Evolutionary conservation across 2,888 invertebrate species (phyloP).

Genomic region (Xylocampa areola): DNA sequence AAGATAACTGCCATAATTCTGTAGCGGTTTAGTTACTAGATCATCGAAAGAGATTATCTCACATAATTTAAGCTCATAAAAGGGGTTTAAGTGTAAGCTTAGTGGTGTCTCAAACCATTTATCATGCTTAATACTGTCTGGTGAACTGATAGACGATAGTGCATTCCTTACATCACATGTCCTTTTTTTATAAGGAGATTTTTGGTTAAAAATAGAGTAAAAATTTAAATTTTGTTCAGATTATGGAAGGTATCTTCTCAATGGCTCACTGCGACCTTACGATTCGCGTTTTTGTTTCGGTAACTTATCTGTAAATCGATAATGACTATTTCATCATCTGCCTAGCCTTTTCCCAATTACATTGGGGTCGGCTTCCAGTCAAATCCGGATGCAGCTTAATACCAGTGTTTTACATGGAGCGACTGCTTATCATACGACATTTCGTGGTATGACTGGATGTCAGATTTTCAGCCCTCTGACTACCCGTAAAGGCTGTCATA

Average conservation of each 20-base stretch:
- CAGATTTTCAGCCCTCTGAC: no score
- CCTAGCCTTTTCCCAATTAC: no score
- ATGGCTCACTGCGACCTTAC: no score
- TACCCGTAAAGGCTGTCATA: no score
- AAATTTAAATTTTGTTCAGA: neutral
- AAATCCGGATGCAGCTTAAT: no score
- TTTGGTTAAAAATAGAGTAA: slow-evolving; percentile 8
- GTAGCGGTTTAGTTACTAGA: slow-evolving; percentile 18
- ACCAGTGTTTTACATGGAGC: no score
- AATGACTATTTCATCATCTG: no score
- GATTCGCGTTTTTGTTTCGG: no score
- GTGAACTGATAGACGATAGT: slow-evolving; percentile 4
- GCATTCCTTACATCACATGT: slow-evolving; percentile 33
- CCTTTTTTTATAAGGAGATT: neutral
- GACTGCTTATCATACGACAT: no score
- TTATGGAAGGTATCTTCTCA: neutral
- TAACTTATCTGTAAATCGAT: no score
- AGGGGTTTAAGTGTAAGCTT: slow-evolving; percentile 36
- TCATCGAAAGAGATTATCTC: slow-evolving; percentile 20
- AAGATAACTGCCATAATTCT: slow-evolving; percentile 1
- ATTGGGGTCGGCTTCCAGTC: no score
- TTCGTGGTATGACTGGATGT: no score
- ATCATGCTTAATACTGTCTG: slow-evolving; percentile 42
- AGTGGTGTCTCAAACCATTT: slow-evolving; percentile 33
- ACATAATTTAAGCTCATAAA: slow-evolving; percentile 17